Evolutionary conservation across 2,888 invertebrate species (phyloP), one percentile per base, ranked within the genome.

Genomic region (Folsomia candida): DNA sequence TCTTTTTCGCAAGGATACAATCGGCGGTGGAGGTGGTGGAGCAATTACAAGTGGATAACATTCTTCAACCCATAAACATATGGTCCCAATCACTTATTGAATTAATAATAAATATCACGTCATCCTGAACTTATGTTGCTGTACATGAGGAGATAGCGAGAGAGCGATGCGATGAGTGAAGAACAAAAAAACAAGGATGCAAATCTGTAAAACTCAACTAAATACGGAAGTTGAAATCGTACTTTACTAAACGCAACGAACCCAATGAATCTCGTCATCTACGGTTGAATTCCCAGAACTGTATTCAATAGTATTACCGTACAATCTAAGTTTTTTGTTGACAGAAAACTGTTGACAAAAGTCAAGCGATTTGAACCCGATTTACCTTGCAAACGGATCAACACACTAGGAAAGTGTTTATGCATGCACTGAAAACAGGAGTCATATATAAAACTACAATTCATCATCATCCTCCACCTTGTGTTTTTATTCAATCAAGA

Each of bases 301-400:
- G 37, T 37, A 37, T 14, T 37, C 37, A 14, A 37, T 37, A 4
- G 4, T 14, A 37, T 37, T 14, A 37, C 4, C 37, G n/a, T n/a
- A n/a, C n/a, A n/a, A n/a, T n/a, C n/a, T n/a, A n/a, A n/a, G n/a
- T n/a, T n/a, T 59, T 11, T 14, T 59, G 25, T 24, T 59, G 59
- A 59, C 59, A 59, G 59, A 26, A 20, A 37, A 37, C 37, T 37
- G 37, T 37, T 59, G 59, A 59, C 59, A 59, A 22, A 59, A 59
- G 59, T 59, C 59, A 59, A 59, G 14, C 25, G 20, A 24, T 59
- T 59, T 59, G 59, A 59, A 59, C 59, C 25, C 59, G 25, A 59
- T 59, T 37, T 37, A 37, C 6, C 4, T 4, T 37, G 37, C 37
- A 37, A n/a, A n/a, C n/a, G n/a, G n/a, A n/a, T n/a, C 37, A 37